Percentiles rank a stretch among this genome's conserved stretches.
phyloP scores from a whole-genome alignment of 2,113 vertebrate genomes.

The Bambusicola thoracicus region DNA sequence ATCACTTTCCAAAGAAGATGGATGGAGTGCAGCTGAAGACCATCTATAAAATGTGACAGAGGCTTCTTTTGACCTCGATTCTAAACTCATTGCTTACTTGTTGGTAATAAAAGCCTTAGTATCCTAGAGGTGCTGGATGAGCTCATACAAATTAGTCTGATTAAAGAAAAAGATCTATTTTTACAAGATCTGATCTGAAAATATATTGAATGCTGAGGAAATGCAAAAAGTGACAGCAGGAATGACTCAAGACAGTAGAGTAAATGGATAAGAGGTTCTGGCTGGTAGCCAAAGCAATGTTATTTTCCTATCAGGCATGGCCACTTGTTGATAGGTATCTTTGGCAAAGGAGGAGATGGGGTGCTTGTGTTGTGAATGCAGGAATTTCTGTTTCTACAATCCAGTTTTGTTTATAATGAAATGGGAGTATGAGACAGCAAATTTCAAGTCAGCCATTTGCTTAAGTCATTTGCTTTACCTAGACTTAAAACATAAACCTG shows the following conservation, averaged over 20 bases:
- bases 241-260: neutral
- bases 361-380: neutral
- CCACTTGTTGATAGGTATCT: neutral
- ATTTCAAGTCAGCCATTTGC: neutral
- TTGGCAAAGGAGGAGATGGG: neutral
- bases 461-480: neutral
- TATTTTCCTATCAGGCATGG: neutral
- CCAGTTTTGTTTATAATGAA: neutral
- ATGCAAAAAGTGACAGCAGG: neutral
- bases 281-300: neutral
- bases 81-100: neutral
- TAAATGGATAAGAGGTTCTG: neutral
- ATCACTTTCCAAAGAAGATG: neutral
- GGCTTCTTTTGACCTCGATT: neutral
- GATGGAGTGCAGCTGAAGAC: neutral
- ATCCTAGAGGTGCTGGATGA: neutral
- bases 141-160: neutral
- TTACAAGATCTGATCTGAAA: neutral
- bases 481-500: neutral
- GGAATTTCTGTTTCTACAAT: neutral
- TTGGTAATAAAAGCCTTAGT: neutral
- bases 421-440: neutral
- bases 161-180: neutral
- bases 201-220: neutral
- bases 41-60: neutral